Evolutionary conservation across 1,140 invertebrate species (phyloP).

Genomic region (Drosophila pectinifera): DNA sequence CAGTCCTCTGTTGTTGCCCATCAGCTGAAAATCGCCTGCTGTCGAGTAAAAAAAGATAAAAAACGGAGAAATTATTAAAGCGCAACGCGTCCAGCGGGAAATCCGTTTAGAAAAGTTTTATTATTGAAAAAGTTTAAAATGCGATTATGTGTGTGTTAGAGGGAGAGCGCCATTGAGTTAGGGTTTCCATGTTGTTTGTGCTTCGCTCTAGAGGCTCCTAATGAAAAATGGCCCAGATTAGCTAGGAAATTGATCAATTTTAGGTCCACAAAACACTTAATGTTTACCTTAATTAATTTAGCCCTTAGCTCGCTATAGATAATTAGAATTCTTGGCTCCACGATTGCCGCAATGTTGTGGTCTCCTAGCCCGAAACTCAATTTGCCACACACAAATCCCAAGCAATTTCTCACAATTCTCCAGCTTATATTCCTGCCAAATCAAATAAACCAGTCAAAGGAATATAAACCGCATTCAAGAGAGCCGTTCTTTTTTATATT

Average conservation of each 20-base stretch:
- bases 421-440: constrained; percentile 47
- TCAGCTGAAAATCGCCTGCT: constrained; percentile 42
- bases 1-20: constrained; percentile 71
- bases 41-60: constrained; percentile 54
- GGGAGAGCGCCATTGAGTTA: constrained; percentile 2
- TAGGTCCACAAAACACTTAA: constrained; percentile 14
- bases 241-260: constrained; percentile 35
- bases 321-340: constrained; percentile 10
- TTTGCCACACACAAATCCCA: constrained; percentile 62
- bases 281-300: constrained; percentile 43
- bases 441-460: constrained; percentile 77
- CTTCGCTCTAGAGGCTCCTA: constrained; percentile 24
- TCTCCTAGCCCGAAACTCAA: constrained; percentile 55
- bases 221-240: constrained; percentile 59
- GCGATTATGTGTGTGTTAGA: constrained; percentile 68
- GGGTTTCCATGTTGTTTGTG: constrained; percentile 15
- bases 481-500: constrained; percentile 9
- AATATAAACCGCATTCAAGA: constrained; percentile 71
- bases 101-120: constrained; percentile 82
- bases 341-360: constrained; percentile 17
- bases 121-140: constrained; percentile 84
- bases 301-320: constrained; percentile 9
- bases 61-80: constrained; percentile 74
- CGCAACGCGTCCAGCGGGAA: constrained; percentile 77
- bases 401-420: constrained; percentile 54